Evolutionary conservation across 2,113 vertebrate species (phyloP).

Genomic region (Dromaius novaehollandiae): DNA sequence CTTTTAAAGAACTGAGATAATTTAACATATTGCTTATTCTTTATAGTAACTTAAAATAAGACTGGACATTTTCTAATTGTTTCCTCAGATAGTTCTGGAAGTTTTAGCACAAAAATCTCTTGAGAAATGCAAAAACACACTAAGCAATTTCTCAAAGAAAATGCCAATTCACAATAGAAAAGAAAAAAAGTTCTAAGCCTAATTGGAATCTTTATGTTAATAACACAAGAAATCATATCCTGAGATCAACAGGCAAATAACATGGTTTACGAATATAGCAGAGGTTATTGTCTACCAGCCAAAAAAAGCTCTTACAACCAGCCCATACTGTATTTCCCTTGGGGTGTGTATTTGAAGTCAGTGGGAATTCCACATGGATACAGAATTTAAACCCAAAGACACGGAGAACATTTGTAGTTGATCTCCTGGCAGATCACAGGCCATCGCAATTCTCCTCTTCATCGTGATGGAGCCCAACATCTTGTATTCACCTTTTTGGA

Average conservation of each 20-base stretch:
- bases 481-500: background rate
- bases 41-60: background rate
- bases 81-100: background rate
- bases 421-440: background rate
- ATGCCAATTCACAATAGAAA: background rate
- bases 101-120: background rate
- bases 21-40: background rate
- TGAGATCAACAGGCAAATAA: background rate
- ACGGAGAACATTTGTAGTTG: background rate
- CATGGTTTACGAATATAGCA: background rate
- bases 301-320: background rate
- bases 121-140: background rate
- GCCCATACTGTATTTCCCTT: background rate
- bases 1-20: background rate
- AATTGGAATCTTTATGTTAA: background rate
- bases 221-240: background rate
- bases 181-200: background rate
- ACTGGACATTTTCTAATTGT: background rate
- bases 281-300: background rate
- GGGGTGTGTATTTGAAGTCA: background rate
- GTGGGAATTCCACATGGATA: rapidly evolving
- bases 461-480: background rate
- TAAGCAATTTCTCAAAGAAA: background rate
- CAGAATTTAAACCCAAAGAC: background rate
- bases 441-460: background rate